Evolutionary conservation across 2,113 vertebrate genomes (phyloP), one percentile per base, ranked within the genome.

Genomic region (Poicephalus gulielmi): DNA sequence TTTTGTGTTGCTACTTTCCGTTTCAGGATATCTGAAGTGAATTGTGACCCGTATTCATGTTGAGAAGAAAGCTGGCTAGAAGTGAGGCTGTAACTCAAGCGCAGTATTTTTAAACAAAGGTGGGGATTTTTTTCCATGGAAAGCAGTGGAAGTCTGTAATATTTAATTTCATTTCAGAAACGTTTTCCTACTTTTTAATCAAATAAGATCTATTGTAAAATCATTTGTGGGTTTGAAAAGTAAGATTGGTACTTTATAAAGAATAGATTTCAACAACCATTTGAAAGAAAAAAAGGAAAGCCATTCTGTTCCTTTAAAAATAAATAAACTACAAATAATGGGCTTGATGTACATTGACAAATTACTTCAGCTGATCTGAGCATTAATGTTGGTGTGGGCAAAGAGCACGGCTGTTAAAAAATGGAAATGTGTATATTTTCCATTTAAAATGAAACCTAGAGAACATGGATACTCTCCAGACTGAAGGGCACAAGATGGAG

Each of bases 61-160:
- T 62, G 41, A 91, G 55, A 91, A 39, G 43, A 50, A 75, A 78
- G 39, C 8, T 83, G 63, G 20, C 76, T 80, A 13, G 18, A 33
- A 63, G 17, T 7, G 18, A 64, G 13, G 67, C 71, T 55, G 39
- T 55, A 87, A 74, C 37, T 28, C 46, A 66, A 74, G 17, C 27
- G 3, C 50, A 41, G 7, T 25, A 35, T 68, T 90, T 94, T 87
- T 33, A 71, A 39, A 50, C 4, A 31, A 64, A 64, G 9, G 27
- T 80, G 67, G 3, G 0, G 0, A 0, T 6, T 82, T 57, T 67
- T 79, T 67, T 15, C 24, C 37, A 18, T 43, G 31, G 57, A 46
- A 85, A 93, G 12, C 1, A 0, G 3, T 78, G 24, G 13, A 76
- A 44, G 7, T 57, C 17, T 30, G 16, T 31, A 52, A n/a, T 67